Base-by-base conservation (phyloP, 1,140 invertebrate species). In the Branchinecta lynchi region DNA sequence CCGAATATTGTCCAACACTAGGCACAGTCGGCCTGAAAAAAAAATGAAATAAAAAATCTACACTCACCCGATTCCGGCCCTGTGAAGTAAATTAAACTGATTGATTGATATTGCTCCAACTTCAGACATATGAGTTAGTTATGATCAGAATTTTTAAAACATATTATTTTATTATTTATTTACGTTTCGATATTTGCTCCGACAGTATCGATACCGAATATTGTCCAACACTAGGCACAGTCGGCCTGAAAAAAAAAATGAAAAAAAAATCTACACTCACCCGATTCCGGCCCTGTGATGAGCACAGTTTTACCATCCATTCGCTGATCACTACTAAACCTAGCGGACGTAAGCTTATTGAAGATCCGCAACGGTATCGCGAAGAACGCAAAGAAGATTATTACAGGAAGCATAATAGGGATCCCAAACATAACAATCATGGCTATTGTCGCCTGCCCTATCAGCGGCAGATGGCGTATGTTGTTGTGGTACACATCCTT, bases 271-370 rank as follows among this genome's bases (percentile, higher is more conserved):
- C 43, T 32, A 7, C 10, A 51, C 67, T 70, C 69, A 76, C 83
- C 83, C 70, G 76, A 75, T 71, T 82, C 83, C 6, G 81, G 80
- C 44, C 83, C 83, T 6, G 83, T 84, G 8, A 84, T 75, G 17
- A 84, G 77, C 7, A 81, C 80, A 1, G 81, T 82, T 73, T 83
- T 82, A 0, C 81, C 82, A 68, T 77, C 73, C 17, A 60, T 12
- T 60, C 51, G 51, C 51, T 60, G 51, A 3, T 12, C 17, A 15
- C 51, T 20, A 15, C 17, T 60, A 6, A 15, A 60, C 3, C 12
- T 1, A 60, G 12, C 51, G 17, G 51, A 60, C 3, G 17, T 12
- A 60, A 60, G 51, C 17, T 60, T 60, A 60, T 60, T 60, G 17
- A 60, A 60, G 17, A 60, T 60, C 51, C 51, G 12, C 51, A 60